A percentile compares a stretch with the other conserved stretches of the same genome.
Conservation (phyloP, 2,797 vertebrate species). For the Pseudochromis fuscus region DNA sequence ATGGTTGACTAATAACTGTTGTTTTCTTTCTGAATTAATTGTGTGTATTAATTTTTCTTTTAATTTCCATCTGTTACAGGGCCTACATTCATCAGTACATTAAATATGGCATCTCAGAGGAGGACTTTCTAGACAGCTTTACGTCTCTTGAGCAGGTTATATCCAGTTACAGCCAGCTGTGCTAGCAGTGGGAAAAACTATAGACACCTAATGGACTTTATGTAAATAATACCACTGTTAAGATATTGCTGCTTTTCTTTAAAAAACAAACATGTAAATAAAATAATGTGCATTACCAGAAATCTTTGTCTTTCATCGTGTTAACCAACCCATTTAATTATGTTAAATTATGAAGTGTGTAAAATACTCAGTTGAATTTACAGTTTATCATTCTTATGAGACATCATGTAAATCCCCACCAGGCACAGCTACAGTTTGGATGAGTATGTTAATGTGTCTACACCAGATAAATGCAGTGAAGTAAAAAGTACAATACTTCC, state of each 20-base stretch:
- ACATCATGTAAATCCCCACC: no score
- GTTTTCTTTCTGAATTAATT: neutral
- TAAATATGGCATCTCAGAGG: slow-evolving; percentile 93
- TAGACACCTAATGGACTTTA: slow-evolving; percentile 11
- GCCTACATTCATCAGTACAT: slow-evolving; percentile 96
- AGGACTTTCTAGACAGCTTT: slow-evolving; percentile 95
- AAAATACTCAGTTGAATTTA: no score
- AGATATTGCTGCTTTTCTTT: neutral
- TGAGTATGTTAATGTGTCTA: no score
- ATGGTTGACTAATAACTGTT: no score
- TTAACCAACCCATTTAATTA: no score
- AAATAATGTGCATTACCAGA: neutral
- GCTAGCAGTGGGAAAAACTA: slow-evolving; percentile 19
- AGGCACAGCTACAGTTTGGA: no score
- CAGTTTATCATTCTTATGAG: no score
- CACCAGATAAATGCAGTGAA: no score
- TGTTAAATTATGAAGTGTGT: no score
- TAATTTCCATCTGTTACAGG: slow-evolving; percentile 73
- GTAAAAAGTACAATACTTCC: no score
- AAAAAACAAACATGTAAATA: slow-evolving; percentile 4
- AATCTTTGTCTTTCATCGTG: neutral
- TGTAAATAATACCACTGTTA: neutral
- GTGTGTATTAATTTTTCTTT: neutral
- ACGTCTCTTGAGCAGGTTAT: slow-evolving; percentile 93
- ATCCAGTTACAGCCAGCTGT: slow-evolving; percentile 90